phyloP scores from a whole-genome alignment of 2,113 vertebrate species.

The Pelodiscus sinensis region DNA sequence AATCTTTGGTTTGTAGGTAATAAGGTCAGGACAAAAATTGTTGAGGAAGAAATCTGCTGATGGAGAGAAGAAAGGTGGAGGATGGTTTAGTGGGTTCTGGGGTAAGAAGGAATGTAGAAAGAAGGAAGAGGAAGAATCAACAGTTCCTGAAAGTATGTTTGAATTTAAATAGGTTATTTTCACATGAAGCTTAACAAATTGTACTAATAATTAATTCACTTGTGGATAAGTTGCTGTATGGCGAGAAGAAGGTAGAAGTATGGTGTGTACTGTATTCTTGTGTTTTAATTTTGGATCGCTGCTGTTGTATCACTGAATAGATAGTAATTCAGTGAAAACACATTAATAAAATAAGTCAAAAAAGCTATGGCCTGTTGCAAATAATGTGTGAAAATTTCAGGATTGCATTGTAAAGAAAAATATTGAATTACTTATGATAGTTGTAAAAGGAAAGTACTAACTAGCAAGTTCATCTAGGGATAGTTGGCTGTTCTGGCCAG shows the following conservation, averaged over 20 bases:
- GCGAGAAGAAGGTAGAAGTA: too few species aligned
- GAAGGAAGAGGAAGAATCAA: constrained; percentile 84
- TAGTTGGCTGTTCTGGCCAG: not conserved
- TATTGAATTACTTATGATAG: fast-evolving
- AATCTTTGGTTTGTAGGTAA: constrained; percentile 79
- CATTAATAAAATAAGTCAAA: not conserved
- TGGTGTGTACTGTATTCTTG: not conserved
- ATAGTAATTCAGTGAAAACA: not conserved
- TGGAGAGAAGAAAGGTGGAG: constrained; percentile 85
- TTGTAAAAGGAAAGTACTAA: fast-evolving
- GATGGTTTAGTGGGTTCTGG: constrained; percentile 92
- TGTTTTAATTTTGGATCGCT: not conserved
- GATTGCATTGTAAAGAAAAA: not conserved
- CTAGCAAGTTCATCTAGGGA: not conserved
- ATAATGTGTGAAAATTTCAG: not conserved
- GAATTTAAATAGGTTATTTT: not conserved
- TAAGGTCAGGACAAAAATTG: constrained; percentile 92
- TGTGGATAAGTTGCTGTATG: not conserved
- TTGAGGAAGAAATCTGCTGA: constrained; percentile 82
- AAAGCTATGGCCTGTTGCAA: not conserved
- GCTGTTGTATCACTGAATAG: not conserved
- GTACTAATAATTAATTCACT: not conserved
- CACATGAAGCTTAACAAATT: not conserved
- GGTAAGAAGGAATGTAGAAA: constrained; percentile 87
- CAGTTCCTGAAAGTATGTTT: constrained; percentile 84